phyloP scores from a whole-genome alignment of 2,113 vertebrate species.

The Helogale parvula region DNA sequence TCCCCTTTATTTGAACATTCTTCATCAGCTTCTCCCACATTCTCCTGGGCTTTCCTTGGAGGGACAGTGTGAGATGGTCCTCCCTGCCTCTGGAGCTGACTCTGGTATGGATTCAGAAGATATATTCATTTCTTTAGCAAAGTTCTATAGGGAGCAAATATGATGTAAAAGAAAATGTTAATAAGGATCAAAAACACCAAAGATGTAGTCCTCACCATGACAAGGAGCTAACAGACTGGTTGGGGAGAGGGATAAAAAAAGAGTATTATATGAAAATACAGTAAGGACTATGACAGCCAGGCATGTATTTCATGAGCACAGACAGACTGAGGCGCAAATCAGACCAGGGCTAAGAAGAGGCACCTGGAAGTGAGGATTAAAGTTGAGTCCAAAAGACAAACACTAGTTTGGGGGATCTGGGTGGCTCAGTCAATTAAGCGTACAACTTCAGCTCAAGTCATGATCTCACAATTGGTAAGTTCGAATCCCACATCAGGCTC shows the following conservation, averaged over 20 bases:
- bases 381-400: neutral
- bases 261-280: neutral
- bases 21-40: neutral
- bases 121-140: neutral
- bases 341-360: neutral
- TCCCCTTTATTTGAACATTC: neutral
- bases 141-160: neutral
- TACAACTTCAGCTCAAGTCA: too few species aligned
- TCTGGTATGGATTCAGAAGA: neutral
- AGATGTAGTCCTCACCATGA: neutral
- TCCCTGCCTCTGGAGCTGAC: neutral
- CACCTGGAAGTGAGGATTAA: neutral
- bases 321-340: neutral
- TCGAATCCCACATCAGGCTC: too few species aligned
- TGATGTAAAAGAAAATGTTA: neutral
- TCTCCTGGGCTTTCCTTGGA: neutral
- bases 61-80: neutral
- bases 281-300: neutral
- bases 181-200: neutral
- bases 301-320: neutral
- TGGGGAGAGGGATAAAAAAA: neutral
- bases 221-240: neutral
- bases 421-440: too few species aligned
- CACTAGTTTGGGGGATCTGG: too few species aligned
- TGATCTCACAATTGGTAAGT: too few species aligned